Percentiles rank a stretch among this genome's conserved stretches.
Evolutionary conservation across 2,113 vertebrate species (phyloP).

Genomic region (Gasterosteus aculeatus): DNA sequence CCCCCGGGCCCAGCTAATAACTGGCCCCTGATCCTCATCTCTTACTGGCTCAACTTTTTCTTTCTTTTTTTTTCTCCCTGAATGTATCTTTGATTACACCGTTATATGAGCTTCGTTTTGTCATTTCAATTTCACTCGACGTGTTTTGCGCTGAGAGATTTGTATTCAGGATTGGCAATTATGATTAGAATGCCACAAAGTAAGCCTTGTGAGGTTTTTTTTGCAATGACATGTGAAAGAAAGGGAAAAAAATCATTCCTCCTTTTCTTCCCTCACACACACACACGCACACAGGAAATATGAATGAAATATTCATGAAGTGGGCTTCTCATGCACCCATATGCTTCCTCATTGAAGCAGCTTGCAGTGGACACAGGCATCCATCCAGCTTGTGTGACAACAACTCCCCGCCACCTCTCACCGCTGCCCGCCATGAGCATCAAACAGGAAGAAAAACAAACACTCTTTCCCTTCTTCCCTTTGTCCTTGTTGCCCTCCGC

Average conservation of each 20-base stretch:
- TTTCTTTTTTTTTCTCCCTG: slow-evolving; percentile 17
- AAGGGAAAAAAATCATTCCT: slow-evolving; percentile 37
- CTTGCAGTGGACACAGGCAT: slow-evolving; percentile 78
- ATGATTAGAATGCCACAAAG: slow-evolving; percentile 79
- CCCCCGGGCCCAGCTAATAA: slow-evolving; percentile 85
- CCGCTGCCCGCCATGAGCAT: slow-evolving; percentile 32
- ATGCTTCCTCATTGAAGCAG: slow-evolving; percentile 81
- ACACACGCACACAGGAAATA: slow-evolving; percentile 74
- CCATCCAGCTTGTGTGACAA: slow-evolving; percentile 65
- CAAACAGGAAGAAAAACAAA: slow-evolving; percentile 49
- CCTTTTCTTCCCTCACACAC: slow-evolving; percentile 42
- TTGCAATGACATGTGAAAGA: slow-evolving; percentile 67
- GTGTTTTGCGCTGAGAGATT: slow-evolving; percentile 75
- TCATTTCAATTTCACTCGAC: slow-evolving; percentile 72
- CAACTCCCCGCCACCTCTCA: slow-evolving; percentile 60
- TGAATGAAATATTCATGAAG: slow-evolving; percentile 85
- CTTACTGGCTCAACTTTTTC: slow-evolving; percentile 62
- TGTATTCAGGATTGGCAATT: slow-evolving; percentile 79
- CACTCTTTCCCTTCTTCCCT: slow-evolving; percentile 17
- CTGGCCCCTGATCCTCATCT: slow-evolving; percentile 87
- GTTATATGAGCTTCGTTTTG: slow-evolving; percentile 71
- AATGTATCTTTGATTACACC: slow-evolving; percentile 70
- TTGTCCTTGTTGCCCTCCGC: slow-evolving; percentile 56
- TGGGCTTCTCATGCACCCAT: slow-evolving; percentile 79
- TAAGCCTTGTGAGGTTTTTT: slow-evolving; percentile 76